Evolutionary conservation across 2,113 vertebrate species (phyloP).

Genomic region (Equus quagga): DNA sequence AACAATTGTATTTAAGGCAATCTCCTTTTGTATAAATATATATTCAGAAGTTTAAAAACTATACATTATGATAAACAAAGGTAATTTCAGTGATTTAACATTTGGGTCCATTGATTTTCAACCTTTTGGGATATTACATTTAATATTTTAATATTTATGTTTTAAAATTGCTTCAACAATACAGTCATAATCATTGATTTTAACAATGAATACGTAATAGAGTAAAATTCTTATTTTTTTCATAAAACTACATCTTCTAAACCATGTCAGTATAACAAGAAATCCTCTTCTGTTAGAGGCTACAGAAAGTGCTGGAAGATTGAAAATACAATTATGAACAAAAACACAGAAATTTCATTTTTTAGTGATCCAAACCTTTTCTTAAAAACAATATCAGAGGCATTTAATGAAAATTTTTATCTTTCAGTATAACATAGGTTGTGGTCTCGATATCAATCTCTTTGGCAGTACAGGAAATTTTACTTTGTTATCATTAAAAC

Average conservation of each 20-base stretch:
- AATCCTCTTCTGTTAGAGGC: background rate
- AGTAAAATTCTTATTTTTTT: background rate
- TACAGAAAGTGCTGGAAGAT: background rate
- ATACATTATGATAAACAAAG: background rate
- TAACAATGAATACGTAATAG: background rate
- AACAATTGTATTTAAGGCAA: background rate
- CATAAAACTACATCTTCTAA: background rate
- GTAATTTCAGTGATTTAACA: background rate
- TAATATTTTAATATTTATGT: background rate
- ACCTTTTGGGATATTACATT: background rate
- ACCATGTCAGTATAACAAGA: background rate
- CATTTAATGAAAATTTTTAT: background rate
- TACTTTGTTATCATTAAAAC: background rate
- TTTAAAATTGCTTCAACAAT: background rate
- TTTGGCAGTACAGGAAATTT: background rate
- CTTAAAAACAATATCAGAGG: background rate
- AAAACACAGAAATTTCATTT: background rate
- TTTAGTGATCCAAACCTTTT: background rate
- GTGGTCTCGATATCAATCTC: background rate
- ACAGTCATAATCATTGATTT: background rate
- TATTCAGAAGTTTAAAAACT: background rate
- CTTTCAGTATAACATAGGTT: background rate
- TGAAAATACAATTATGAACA: background rate
- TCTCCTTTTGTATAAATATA: background rate
- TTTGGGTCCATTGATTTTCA: background rate